These are phyloP conservation scores for Taxidea taxus DNA, from an alignment of 2,113 vertebrate species.

Conservation along the genomic window DNA sequence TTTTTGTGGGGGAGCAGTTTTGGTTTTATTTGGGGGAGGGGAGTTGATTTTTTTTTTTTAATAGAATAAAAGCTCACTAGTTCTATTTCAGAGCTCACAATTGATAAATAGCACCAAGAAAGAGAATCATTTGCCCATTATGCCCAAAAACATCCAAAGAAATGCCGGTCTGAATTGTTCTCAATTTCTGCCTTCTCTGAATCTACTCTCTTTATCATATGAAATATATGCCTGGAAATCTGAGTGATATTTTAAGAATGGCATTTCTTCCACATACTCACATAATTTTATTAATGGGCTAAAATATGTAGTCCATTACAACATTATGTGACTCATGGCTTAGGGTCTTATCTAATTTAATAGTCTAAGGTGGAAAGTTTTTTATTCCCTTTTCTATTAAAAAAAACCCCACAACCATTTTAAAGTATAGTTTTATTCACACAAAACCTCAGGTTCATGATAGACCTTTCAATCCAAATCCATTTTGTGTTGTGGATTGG, in stretches of 20 bases:
- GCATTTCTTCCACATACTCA: not conserved
- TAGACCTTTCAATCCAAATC: constrained; percentile 15
- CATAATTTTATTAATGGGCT: not conserved
- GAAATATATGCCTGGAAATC: constrained; percentile 31
- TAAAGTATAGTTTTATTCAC: not conserved
- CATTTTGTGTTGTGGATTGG: not conserved
- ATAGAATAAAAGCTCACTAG: not conserved
- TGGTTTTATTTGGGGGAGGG: not conserved
- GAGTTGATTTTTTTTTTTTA: too few relatives aligned
- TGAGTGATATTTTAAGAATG: constrained; percentile 23
- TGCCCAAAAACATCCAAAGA: constrained; percentile 20
- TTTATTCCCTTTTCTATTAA: not conserved
- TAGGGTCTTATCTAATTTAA: not conserved
- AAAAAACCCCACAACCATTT: too few relatives aligned
- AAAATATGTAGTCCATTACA: constrained; percentile 21
- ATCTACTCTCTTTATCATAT: not conserved
- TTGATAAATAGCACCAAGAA: not conserved
- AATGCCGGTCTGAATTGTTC: not conserved
- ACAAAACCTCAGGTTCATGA: not conserved
- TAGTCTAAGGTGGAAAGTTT: not conserved
- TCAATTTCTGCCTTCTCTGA: constrained; percentile 8
- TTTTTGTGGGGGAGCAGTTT: not conserved
- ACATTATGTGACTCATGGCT: constrained; percentile 41
- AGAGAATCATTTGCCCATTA: constrained; percentile 43
- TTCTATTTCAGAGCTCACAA: not conserved